phyloP scores from a whole-genome alignment of 2,113 vertebrate species.

The Uria lomvia region DNA sequence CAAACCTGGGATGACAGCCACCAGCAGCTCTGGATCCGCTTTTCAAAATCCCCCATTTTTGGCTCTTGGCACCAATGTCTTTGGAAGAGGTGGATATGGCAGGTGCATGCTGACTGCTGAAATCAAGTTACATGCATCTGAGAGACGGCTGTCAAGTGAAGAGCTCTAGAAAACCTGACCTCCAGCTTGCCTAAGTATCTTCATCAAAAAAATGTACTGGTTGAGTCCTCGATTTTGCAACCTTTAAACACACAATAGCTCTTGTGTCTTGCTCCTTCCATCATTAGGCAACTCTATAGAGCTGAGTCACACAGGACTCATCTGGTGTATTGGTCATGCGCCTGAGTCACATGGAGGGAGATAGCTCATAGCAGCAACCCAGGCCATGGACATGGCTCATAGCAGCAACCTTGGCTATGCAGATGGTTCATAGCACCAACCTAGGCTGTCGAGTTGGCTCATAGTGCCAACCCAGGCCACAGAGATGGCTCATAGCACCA shows the following conservation, averaged over 20 bases:
- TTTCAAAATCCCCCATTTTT: neutral
- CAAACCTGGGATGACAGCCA: conserved; percentile 19
- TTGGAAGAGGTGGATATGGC: neutral
- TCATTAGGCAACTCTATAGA: neutral
- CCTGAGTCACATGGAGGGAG: neutral
- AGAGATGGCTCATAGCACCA: neutral
- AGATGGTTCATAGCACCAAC: neutral
- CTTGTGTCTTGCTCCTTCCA: neutral
- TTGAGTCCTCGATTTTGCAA: neutral
- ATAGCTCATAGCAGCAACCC: neutral
- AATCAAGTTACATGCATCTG: neutral
- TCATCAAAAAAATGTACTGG: neutral
- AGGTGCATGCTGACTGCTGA: neutral
- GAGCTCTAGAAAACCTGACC: neutral
- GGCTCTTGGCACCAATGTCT: neutral
- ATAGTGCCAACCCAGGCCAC: neutral
- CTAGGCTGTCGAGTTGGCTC: neutral
- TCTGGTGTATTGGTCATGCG: neutral
- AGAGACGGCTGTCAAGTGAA: conserved; percentile 28
- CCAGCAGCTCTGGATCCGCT: neutral
- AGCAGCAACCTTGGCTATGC: too few relatives aligned
- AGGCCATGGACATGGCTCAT: neutral
- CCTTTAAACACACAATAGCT: neutral
- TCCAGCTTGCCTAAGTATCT: neutral
- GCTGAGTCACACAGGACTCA: neutral